These are phyloP conservation scores for Bombus difficillimus DNA, from an alignment of 1,140 invertebrate species.

Conservation along the genomic window DNA sequence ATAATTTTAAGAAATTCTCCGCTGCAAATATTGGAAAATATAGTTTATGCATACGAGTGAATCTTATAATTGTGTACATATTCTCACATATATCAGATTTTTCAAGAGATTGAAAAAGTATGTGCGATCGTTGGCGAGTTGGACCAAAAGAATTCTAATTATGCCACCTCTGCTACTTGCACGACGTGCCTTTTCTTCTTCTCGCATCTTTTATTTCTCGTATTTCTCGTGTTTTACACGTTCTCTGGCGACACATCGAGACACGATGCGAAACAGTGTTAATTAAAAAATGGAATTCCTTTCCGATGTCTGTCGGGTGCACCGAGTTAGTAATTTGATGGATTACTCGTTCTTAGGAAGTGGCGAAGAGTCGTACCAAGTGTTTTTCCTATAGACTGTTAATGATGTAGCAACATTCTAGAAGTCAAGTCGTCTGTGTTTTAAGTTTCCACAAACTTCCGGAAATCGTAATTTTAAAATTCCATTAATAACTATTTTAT, in stretches of 20 bases:
- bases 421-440: not conserved
- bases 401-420: not conserved
- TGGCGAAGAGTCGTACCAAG: not conserved
- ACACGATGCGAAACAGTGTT: not conserved
- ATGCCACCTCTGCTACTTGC: not conserved
- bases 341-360: not conserved
- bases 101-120: not conserved
- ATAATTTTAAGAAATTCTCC: not conserved
- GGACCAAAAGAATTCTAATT: not conserved
- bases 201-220: not conserved
- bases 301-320: not conserved
- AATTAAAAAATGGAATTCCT: constrained; percentile 16
- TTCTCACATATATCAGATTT: too few species aligned
- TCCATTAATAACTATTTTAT: not conserved
- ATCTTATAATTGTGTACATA: not conserved
- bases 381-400: not conserved
- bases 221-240: too few species aligned
- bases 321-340: constrained; percentile 1
- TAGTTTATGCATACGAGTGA: not conserved
- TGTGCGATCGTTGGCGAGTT: not conserved
- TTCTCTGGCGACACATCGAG: not conserved
- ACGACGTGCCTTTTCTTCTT: not conserved
- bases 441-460: not conserved
- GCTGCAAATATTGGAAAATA: not conserved
- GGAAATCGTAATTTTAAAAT: not conserved